Evolutionary conservation across 2,797 vertebrate species (phyloP), one percentile per base, ranked within the genome.

Genomic region (Melanotaenia pygmaea): DNA sequence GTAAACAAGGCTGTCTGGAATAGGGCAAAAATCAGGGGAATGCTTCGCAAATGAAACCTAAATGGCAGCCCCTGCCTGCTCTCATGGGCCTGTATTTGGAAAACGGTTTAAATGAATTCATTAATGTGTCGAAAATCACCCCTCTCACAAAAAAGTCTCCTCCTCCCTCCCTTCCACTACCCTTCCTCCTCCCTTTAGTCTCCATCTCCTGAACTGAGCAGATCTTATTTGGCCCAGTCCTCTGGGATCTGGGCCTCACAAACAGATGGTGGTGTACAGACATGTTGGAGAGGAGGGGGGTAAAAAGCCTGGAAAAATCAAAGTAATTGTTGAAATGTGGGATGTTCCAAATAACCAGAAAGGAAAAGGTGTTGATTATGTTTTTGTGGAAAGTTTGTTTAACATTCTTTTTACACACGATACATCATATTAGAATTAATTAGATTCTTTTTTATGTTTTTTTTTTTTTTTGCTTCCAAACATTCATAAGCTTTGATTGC

Each of bases 61-160:
- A 94, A 93, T 92, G 91, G 92, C 91, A 92, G 90, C 88, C 88
- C 85, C 90, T 86, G 88, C 89, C 88, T 86, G 85, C 89, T 91
- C 90, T 92, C 90, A 82, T 86, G 90, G 89, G 88, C 89, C 86
- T 67, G 66, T 91, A 94, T 95, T 95, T 93, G 90, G 90, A 92
- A 86, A 95, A 93, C 86, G 84, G 87, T 93, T 93, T 92, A 94
- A 94, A 95, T 95, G 82, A 94, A 94, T 95, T 95, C 92, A 95
- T 95, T 95, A 94, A 95, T 94, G 93, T 92, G 85, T 93, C 89
- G 88, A 92, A 92, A 94, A 93, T 91, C 90, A 91, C 84, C 88
- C 86, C 82, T 83, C 90, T 89, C 90, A 82, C 80, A 85, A 88
- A 91, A 91, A 91, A 82, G 50, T 13, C 22, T 51, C 72, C 70